Conservation (phyloP, 2,797 vertebrate species). For the Tapera naevia region DNA sequence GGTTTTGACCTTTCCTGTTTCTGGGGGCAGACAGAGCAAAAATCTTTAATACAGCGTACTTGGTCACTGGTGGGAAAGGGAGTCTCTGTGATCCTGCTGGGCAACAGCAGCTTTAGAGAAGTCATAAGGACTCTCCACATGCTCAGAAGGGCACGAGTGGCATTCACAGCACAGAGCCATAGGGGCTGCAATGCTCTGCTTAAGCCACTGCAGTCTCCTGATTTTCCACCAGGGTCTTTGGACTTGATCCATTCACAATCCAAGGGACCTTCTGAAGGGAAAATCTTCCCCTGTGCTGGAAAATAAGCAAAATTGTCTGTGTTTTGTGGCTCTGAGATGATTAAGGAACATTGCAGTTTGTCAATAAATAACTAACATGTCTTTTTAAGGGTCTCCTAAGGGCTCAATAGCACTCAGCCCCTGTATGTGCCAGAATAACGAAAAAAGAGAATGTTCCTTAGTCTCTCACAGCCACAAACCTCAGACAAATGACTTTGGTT, state of each 20-base stretch:
- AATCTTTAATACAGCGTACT: background rate
- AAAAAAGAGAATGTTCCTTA: background rate
- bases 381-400: background rate
- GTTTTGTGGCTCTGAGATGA: background rate
- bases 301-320: background rate
- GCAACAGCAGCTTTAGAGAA: background rate
- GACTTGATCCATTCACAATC: background rate
- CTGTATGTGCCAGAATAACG: background rate
- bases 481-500: background rate
- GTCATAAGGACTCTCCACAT: background rate
- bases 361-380: background rate
- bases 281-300: background rate
- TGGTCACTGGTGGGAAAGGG: background rate
- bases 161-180: background rate
- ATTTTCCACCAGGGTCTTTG: background rate
- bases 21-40: background rate
- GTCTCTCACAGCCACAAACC: background rate
- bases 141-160: background rate
- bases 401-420: background rate
- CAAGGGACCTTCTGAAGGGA: background rate
- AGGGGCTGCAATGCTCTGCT: background rate
- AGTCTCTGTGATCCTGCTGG: background rate
- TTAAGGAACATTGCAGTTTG: background rate
- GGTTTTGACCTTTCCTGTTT: background rate
- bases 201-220: background rate